Evolutionary conservation across 2,888 invertebrate genomes (phyloP).

Genomic region (Rhyacophila evoluta): DNA sequence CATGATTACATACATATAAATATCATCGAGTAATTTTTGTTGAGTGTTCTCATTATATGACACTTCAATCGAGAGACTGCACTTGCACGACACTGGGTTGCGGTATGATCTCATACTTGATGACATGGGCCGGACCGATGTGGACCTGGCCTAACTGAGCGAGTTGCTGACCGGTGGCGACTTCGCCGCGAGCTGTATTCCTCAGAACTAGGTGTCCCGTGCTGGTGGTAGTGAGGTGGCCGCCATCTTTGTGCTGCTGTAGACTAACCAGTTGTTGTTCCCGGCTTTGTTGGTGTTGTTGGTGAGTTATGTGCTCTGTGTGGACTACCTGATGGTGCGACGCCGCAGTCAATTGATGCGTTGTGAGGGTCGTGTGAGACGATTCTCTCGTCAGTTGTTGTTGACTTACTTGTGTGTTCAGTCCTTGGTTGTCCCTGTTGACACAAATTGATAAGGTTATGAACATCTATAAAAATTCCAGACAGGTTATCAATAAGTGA

Average conservation of each 20-base stretch:
- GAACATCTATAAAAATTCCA: too few relatives aligned
- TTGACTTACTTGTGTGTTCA: slow-evolving; percentile 42
- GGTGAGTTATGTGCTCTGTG: slow-evolving; percentile 55
- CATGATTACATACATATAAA: too few relatives aligned
- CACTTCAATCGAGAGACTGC: slow-evolving; percentile 67
- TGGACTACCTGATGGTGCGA: slow-evolving; percentile 53
- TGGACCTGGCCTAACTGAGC: slow-evolving; percentile 61
- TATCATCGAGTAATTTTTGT: too few relatives aligned
- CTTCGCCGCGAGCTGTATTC: slow-evolving; percentile 64
- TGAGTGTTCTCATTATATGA: too few relatives aligned
- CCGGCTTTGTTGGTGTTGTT: slow-evolving; percentile 47
- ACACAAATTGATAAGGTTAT: too few relatives aligned
- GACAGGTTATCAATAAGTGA: too few relatives aligned
- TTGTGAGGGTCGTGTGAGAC: slow-evolving; percentile 34
- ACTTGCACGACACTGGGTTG: slow-evolving; percentile 67
- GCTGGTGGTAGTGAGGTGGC: slow-evolving; percentile 35
- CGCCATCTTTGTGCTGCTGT: slow-evolving; percentile 47
- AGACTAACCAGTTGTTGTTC: slow-evolving; percentile 38
- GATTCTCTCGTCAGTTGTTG: slow-evolving; percentile 44
- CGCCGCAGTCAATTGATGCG: slow-evolving; percentile 36
- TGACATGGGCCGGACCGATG: slow-evolving; percentile 63
- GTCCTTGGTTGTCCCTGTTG: slow-evolving; percentile 34
- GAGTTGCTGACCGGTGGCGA: slow-evolving; percentile 65
- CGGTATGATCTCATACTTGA: slow-evolving; percentile 73
- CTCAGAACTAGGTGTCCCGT: slow-evolving; percentile 57